Evolutionary conservation across 2,113 vertebrate species (phyloP).

Genomic region (Sclerurus mexicanus): DNA sequence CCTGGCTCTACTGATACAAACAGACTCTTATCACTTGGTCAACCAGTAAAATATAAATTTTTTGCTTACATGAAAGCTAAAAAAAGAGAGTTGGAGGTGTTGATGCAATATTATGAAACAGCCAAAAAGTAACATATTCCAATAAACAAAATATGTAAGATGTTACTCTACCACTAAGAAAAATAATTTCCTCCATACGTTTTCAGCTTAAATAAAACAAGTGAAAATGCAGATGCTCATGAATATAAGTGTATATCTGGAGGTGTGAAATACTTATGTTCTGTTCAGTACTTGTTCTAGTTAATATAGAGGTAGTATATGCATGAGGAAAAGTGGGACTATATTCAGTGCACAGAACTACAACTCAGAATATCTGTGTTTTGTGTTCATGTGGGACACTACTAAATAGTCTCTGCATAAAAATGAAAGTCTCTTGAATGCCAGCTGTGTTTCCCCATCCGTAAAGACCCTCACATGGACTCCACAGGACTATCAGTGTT

Average conservation of each 20-base stretch:
- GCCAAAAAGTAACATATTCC: not conserved
- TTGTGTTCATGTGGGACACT: not conserved
- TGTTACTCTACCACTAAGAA: not conserved
- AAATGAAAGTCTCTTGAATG: not conserved
- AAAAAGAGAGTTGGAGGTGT: not conserved
- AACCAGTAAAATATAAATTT: conserved; percentile 58
- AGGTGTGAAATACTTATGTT: not conserved
- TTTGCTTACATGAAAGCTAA: conserved; percentile 8
- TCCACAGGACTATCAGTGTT: not conserved
- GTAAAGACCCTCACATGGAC: not conserved
- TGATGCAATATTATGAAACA: conserved; percentile 48
- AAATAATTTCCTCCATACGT: not conserved
- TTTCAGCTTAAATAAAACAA: not conserved
- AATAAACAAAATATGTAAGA: not conserved
- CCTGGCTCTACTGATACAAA: conserved; percentile 53
- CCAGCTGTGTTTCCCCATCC: not conserved
- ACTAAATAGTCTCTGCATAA: not conserved
- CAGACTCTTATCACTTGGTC: conserved; percentile 50
- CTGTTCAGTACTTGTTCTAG: not conserved
- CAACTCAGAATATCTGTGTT: not conserved
- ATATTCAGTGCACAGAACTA: not conserved
- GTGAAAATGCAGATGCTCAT: not conserved
- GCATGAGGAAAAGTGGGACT: not conserved
- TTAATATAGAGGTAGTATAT: not conserved
- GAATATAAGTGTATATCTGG: not conserved